Evolutionary conservation across 2,797 vertebrate species (phyloP).

Genomic region (Spondyliosoma cantharus): DNA sequence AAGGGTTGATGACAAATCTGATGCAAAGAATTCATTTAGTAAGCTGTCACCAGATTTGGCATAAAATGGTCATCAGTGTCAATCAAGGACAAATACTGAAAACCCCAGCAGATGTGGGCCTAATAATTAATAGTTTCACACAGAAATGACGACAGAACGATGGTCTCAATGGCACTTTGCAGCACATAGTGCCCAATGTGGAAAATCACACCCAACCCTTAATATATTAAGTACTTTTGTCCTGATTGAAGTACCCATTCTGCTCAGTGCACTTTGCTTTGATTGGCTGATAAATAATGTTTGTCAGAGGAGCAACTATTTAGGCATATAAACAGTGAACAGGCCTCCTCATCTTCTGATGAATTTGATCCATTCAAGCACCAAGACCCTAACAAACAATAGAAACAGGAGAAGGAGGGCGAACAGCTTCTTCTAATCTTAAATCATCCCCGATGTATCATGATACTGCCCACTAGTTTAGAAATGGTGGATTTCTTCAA

Average conservation of each 20-base stretch:
- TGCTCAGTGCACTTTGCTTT: constrained; percentile 84
- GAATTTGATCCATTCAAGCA: constrained; percentile 59
- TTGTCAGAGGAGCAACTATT: constrained; percentile 67
- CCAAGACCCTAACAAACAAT: constrained; percentile 49
- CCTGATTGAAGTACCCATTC: constrained; percentile 80
- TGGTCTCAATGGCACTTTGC: constrained; percentile 75
- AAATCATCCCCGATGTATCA: constrained; percentile 40
- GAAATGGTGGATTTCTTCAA: constrained; percentile 40
- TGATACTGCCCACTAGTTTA: constrained; percentile 49
- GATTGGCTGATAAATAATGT: constrained; percentile 81
- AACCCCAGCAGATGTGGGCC: constrained; percentile 37
- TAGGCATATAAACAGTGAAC: constrained; percentile 63
- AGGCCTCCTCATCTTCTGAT: constrained; percentile 38
- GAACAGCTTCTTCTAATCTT: constrained; percentile 39
- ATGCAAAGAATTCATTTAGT: constrained; percentile 43
- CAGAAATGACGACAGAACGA: constrained; percentile 64
- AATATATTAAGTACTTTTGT: constrained; percentile 82
- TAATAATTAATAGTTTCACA: constrained; percentile 65
- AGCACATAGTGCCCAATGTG: constrained; percentile 71
- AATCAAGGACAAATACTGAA: constrained; percentile 70
- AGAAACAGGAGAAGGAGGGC: constrained; percentile 46
- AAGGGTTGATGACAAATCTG: constrained; percentile 57
- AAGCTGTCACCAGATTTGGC: constrained; percentile 66
- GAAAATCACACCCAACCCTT: constrained; percentile 54
- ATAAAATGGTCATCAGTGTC: constrained; percentile 56